Base-by-base conservation (phyloP, 2,797 vertebrate species). In the Acanthornis magna region DNA sequence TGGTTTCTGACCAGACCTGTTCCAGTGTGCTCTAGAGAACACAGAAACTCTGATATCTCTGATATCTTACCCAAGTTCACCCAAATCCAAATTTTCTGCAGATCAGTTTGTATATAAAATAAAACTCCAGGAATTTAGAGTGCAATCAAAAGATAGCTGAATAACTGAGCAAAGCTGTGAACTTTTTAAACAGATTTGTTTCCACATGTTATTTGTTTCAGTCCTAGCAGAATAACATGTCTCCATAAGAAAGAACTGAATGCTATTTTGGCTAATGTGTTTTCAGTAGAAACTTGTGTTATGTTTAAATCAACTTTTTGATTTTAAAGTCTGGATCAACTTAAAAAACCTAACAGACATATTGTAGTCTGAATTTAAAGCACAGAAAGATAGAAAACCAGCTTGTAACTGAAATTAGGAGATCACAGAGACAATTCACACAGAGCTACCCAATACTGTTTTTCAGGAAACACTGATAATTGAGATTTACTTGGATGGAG, bases 241-340 rank as follows among this genome's bases (percentile, higher is more conserved):
- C 60, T 90, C 51, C 13, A 5, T 50, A 40, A 72, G 79, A 92
- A 78, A 73, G 63, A 88, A 76, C 45, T 32, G 30, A 57, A n/a
- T 82, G 67, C 42, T 87, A n/a, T 94, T 93, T 91, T 90, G 85
- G 50, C 51, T 81, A 66, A 66, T 86, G 66, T 34, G n/a, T 93
- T 89, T 72, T 88, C 48, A 54, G 38, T 36, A 83, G 71, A 91
- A 92, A 83, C 32, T 63, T 54, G 66, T 26, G 32, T 74, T 89
- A 77, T 3, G 2, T 79, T 92, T 94, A 76, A 90, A 74, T 27
- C 16, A 68, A 58, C 43, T 47, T 83, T 77, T 88, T 81, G 29
- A 70, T 91, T 88, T 86, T 86, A n/a, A 86, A 88, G 51, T 91
- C 60, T 89, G 42, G n/a, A 70, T 76, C 51, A 66, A 90, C 73